Conservation (phyloP, 2,888 invertebrate genomes). For the Adela reaumurella region DNA sequence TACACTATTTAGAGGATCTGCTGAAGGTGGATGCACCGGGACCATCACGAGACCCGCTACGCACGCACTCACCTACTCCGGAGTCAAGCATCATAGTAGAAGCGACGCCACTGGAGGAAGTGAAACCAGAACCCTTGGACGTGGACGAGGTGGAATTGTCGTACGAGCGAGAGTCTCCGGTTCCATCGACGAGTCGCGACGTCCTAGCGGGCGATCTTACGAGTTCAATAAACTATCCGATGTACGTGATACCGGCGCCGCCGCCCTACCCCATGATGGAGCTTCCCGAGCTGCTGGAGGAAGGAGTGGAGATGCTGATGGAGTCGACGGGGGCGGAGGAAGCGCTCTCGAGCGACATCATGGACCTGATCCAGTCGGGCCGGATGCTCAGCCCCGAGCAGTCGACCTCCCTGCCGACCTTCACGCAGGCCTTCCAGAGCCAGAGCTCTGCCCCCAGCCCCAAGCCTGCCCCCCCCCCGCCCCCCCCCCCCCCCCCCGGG, state of each 20-base stretch:
- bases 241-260: constrained; percentile 35
- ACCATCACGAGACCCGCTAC: constrained; percentile 39
- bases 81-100: constrained; percentile 16
- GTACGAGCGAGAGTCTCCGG: not conserved
- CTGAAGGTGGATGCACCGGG: constrained; percentile 29
- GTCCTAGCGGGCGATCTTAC: constrained; percentile 25
- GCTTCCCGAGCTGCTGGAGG: constrained; percentile 23
- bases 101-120: constrained; percentile 23
- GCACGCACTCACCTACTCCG: constrained; percentile 32
- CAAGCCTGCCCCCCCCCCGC: constrained; percentile 48
- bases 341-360: constrained; percentile 35
- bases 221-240: constrained; percentile 32
- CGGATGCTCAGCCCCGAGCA: constrained; percentile 23
- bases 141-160: constrained; percentile 13
- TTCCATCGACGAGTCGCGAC: not conserved
- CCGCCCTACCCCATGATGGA: constrained; percentile 27
- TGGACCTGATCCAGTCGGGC: constrained; percentile 16
- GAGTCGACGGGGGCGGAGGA: constrained; percentile 47
- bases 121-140: constrained; percentile 4
- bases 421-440: constrained; percentile 46
- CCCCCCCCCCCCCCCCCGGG: constrained; percentile 39
- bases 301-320: constrained; percentile 28
- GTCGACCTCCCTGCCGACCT: constrained; percentile 33
- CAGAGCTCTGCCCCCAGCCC: constrained; percentile 27
- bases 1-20: constrained; percentile 34